Evolutionary conservation across 1,140 invertebrate genomes (phyloP).

Genomic region (Thaumatotibia leucotreta): DNA sequence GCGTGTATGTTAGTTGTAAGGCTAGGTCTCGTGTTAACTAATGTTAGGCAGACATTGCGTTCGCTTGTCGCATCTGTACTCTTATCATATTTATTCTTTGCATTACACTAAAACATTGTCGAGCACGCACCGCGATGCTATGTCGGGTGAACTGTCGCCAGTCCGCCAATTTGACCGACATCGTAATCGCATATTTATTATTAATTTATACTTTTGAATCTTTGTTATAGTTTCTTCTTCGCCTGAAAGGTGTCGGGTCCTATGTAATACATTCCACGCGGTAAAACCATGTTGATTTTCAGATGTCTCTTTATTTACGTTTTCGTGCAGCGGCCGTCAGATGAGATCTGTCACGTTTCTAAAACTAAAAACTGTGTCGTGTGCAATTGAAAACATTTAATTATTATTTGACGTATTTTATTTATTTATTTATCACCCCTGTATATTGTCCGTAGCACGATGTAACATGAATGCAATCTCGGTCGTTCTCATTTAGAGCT

Average conservation of each 20-base stretch:
- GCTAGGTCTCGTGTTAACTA: constrained; percentile 69
- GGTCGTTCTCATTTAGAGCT: constrained; percentile 58
- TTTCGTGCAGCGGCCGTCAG: constrained; percentile 43
- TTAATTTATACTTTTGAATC: constrained; percentile 46
- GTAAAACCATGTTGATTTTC: constrained; percentile 68
- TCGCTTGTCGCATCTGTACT: constrained; percentile 56
- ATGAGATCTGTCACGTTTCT: constrained; percentile 67
- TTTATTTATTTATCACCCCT: constrained; percentile 1
- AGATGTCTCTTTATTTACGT: constrained; percentile 33
- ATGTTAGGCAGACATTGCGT: constrained; percentile 64
- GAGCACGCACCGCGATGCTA: constrained; percentile 16
- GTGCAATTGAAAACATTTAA: neutral
- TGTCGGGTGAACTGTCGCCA: constrained; percentile 17
- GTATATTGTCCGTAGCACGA: constrained; percentile 4
- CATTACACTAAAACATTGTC: constrained; percentile 23
- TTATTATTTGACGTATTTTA: constrained; percentile 14
- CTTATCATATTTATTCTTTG: constrained; percentile 42
- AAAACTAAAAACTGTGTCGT: constrained; percentile 44
- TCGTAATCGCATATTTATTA: constrained; percentile 24
- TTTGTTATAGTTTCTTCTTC: constrained; percentile 33
- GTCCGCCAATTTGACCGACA: neutral
- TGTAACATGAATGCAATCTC: constrained; percentile 23
- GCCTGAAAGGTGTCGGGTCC: constrained; percentile 74
- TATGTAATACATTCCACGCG: constrained; percentile 70
- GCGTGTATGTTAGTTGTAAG: constrained; percentile 60